phyloP scores from a whole-genome alignment of 2,888 invertebrate genomes.

The Zygaena filipendulae region DNA sequence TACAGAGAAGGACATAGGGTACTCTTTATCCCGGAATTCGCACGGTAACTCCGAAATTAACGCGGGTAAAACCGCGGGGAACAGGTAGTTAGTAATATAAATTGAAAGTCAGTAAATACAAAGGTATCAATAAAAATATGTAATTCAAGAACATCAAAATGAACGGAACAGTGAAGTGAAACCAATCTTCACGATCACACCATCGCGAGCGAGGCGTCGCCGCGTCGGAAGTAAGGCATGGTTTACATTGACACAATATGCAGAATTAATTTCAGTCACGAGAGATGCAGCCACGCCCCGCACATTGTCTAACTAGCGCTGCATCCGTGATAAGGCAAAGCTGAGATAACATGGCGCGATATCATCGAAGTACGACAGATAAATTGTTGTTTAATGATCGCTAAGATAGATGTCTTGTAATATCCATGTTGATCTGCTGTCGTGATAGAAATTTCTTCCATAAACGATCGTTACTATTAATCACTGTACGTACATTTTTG shows the following conservation, averaged over 20 bases:
- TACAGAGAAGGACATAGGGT: too few relatives aligned
- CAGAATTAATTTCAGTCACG: slow-evolving; percentile 56
- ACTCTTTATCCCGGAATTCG: too few relatives aligned
- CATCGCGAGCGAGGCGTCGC: slow-evolving; percentile 39
- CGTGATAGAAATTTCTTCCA: background rate
- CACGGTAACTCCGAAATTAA: too few relatives aligned
- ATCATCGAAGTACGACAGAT: slow-evolving; percentile 35
- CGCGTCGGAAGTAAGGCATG: slow-evolving; percentile 41
- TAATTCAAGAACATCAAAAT: too few relatives aligned
- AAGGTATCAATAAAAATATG: too few relatives aligned
- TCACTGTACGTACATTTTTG: too few relatives aligned
- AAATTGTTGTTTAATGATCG: slow-evolving; percentile 3
- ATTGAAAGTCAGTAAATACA: too few relatives aligned
- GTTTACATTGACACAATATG: slow-evolving; percentile 51
- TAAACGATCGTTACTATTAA: too few relatives aligned
- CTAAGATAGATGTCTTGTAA: slow-evolving; percentile 6
- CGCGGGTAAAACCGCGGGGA: too few relatives aligned
- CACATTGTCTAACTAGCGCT: slow-evolving; percentile 43
- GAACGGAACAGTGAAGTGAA: too few relatives aligned
- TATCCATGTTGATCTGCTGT: slow-evolving; percentile 8
- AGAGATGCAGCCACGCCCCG: slow-evolving; percentile 43
- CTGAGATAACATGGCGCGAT: slow-evolving; percentile 31
- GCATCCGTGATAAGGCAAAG: slow-evolving; percentile 44
- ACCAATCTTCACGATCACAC: slow-evolving; percentile 20
- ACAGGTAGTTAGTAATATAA: too few relatives aligned